Base-by-base conservation (phyloP, 2,888 invertebrate species). In the Villa cingulata region DNA sequence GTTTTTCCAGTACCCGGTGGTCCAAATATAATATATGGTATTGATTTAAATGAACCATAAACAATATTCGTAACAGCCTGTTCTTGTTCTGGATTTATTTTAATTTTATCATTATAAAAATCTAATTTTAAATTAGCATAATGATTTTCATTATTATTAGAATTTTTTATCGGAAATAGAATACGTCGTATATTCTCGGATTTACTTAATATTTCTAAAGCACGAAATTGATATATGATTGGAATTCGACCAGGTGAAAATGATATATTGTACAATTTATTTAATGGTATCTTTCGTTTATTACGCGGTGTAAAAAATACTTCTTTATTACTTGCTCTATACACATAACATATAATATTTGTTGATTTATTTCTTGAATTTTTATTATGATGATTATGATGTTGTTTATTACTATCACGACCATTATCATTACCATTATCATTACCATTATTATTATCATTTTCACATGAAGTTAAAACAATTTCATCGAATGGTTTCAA, bases 1-100 rank as follows among this genome's bases (percentile, higher is more conserved):
- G 84, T 84, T 65, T 83, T 83, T 1, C 83, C 83, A 2, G 82
- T 82, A 69, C 78, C 91, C 42, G 91, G 90, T 37, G 91, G 91
- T 2, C 91, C 91, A 67, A 83, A 89, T 39, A 92, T 72, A 34
- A 90, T 76, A 59, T 87, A 91, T 0, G 92, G 90, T 1, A 75
- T 75, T 1, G 75, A 74, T 6, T 75, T 71, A 1, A 77, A 74
- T 1, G 78, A 73, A 10, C 77, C 77, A 17, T 74, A 70, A 7
- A 83, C 58, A 42, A 86, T 83, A 56, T 82, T 78, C 44, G 70
- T 61, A 1, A 90, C 81, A 2, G 84, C 84, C 43, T 70, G 70
- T 53, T 69, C 68, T 58, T 86, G 85, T 55, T 80, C 75, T 0
- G 62, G 56, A 64, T 84, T 83, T 0, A 56, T 54, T 39, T 62